A percentile compares a stretch with the other conserved stretches of the same genome.
Conservation (phyloP, 2,797 vertebrate genomes). For the Bradypodion pumilum region DNA sequence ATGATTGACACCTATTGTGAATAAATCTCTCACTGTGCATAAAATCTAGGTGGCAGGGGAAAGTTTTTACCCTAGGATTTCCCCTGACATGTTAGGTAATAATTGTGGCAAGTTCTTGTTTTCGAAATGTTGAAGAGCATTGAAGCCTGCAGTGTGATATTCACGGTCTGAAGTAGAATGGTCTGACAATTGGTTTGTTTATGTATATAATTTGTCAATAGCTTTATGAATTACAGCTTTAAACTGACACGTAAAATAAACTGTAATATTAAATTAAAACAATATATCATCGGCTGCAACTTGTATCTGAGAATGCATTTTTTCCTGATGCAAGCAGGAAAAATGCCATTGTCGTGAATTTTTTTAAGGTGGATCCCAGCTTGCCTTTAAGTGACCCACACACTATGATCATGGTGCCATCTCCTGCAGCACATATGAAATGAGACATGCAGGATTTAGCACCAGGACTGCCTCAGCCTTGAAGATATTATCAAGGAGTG, state of each 20-base stretch:
- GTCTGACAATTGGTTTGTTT: neutral
- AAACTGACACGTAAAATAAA: neutral
- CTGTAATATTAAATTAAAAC: neutral
- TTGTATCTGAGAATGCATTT: too few relatives aligned
- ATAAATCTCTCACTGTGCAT: neutral
- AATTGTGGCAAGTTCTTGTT: neutral
- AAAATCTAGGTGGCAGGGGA: neutral
- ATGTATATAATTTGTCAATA: neutral
- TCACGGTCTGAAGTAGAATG: neutral
- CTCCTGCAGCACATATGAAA: too few relatives aligned
- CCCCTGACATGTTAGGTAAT: neutral
- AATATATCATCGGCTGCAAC: too few relatives aligned
- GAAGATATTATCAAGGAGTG: too few relatives aligned
- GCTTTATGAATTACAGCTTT: neutral
- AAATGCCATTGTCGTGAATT: too few relatives aligned
- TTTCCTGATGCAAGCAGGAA: too few relatives aligned
- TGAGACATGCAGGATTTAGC: too few relatives aligned
- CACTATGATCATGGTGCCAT: too few relatives aligned
- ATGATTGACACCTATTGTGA: neutral
- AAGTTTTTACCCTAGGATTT: neutral
- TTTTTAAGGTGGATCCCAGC: too few relatives aligned
- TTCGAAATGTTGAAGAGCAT: neutral
- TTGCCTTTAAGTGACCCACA: too few relatives aligned
- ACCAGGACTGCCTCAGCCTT: too few relatives aligned
- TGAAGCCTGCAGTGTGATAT: neutral